A percentile compares a stretch with the other conserved stretches of the same genome.
Conservation (phyloP, 2,888 invertebrate species). For the Drosophila conformis region DNA sequence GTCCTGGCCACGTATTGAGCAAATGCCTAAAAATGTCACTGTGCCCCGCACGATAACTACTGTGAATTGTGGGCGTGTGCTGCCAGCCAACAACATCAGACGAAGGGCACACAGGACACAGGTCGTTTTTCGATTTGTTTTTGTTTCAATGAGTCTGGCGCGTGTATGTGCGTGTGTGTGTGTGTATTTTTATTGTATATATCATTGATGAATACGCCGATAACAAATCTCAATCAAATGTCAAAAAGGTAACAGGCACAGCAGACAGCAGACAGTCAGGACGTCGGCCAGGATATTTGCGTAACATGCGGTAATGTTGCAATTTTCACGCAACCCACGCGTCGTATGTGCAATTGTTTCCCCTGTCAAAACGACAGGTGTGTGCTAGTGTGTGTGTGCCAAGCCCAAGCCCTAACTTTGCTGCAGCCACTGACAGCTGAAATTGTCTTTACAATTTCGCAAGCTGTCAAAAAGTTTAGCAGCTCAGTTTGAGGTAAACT, state of each 20-base stretch:
- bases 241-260: conserved; percentile 84
- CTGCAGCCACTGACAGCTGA: conserved; percentile 73
- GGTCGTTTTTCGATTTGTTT: conserved; percentile 6
- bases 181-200: conserved; percentile 81
- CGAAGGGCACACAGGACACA: conserved; percentile 2
- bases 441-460: conserved; percentile 80
- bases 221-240: conserved; percentile 85
- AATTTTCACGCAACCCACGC: conserved; percentile 79
- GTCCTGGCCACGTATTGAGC: conserved; percentile 46
- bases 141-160: conserved; percentile 47
- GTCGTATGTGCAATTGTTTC: conserved; percentile 79
- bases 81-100: conserved; percentile 6
- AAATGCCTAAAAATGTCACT: conserved; percentile 79
- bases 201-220: conserved; percentile 84
- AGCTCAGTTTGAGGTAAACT: neutral
- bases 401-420: conserved; percentile 7
- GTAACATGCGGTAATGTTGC: conserved; percentile 83
- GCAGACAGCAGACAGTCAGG: conserved; percentile 7
- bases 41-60: conserved; percentile 66
- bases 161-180: conserved; percentile 8
- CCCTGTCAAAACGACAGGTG: conserved; percentile 43
- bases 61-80: conserved; percentile 51
- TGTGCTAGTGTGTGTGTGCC: neutral
- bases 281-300: conserved; percentile 26
- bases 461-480: conserved; percentile 61